Conservation (phyloP, 2,888 invertebrate genomes). For the Pollenia griseotomentosa region DNA sequence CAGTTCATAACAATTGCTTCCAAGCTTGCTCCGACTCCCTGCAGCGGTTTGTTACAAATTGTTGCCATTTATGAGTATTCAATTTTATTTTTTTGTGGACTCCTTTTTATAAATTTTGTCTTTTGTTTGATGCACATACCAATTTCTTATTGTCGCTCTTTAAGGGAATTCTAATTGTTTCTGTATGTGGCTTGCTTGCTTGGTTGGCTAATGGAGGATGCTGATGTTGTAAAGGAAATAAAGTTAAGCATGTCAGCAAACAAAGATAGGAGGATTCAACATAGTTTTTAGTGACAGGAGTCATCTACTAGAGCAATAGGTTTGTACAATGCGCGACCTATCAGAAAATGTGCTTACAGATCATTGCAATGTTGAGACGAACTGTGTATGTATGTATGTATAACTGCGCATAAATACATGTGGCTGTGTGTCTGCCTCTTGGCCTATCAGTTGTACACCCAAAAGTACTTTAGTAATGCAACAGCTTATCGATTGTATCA, state of each 20-base stretch:
- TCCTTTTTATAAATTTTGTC: not conserved
- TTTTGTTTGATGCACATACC: conserved; percentile 32
- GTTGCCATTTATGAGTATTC: conserved; percentile 64
- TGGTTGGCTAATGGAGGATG: conserved; percentile 26
- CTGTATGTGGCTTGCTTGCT: not conserved
- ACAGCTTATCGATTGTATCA: conserved; percentile 61
- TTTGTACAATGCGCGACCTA: not conserved
- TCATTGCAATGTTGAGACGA: conserved; percentile 20
- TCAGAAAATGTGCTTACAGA: conserved; percentile 3
- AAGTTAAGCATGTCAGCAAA: not conserved
- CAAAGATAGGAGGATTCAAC: conserved; percentile 4
- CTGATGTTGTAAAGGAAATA: not conserved
- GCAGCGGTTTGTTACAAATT: conserved; percentile 66
- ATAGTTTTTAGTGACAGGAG: conserved; percentile 6
- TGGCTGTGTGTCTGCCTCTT: not conserved
- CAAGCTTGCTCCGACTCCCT: conserved; percentile 50
- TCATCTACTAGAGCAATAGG: conserved; percentile 3
- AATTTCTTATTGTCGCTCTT: conserved; percentile 40
- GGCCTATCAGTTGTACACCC: conserved; percentile 51
- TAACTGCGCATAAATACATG: conserved; percentile 35
- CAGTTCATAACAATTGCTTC: conserved; percentile 33
- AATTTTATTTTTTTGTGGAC: conserved; percentile 43
- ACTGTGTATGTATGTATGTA: conserved; percentile 2
- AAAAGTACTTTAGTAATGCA: conserved; percentile 58
- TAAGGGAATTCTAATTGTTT: conserved; percentile 33